Conservation (phyloP, 2,888 invertebrate species). For the Bruchidius siliquastri region DNA sequence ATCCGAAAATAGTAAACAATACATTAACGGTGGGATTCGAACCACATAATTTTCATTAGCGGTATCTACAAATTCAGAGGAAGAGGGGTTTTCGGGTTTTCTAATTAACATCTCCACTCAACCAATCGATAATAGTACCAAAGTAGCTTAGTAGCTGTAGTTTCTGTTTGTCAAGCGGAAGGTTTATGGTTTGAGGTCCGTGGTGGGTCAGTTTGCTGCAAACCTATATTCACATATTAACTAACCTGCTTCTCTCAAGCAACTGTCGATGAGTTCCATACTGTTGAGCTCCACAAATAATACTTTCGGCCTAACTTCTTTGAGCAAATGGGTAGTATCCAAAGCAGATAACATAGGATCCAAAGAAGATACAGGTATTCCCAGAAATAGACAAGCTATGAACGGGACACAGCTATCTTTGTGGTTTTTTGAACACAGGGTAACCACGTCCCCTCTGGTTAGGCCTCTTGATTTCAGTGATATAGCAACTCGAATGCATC, state of each 20-base stretch:
- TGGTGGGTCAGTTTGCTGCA: too few species aligned
- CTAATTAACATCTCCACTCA: too few species aligned
- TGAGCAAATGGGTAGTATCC: constrained; percentile 31
- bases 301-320: constrained; percentile 33
- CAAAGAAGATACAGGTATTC: constrained; percentile 36
- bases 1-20: too few species aligned
- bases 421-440: constrained; percentile 49
- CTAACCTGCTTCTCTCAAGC: constrained; percentile 26
- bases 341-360: constrained; percentile 31
- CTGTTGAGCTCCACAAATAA: constrained; percentile 33
- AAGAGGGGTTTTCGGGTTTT: too few species aligned
- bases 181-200: too few species aligned
- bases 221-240: too few species aligned
- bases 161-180: too few species aligned
- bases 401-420: constrained; percentile 47
- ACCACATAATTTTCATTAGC: too few species aligned
- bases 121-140: too few species aligned
- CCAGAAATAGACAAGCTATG: constrained; percentile 49
- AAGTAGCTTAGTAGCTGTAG: too few species aligned
- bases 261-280: constrained; percentile 27
- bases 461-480: constrained; percentile 44
- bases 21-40: too few species aligned
- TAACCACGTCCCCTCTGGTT: constrained; percentile 45
- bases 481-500: constrained; percentile 48
- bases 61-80: too few species aligned